Base-by-base conservation (phyloP, 2,888 invertebrate genomes). In the Drosophila eohydei region DNA sequence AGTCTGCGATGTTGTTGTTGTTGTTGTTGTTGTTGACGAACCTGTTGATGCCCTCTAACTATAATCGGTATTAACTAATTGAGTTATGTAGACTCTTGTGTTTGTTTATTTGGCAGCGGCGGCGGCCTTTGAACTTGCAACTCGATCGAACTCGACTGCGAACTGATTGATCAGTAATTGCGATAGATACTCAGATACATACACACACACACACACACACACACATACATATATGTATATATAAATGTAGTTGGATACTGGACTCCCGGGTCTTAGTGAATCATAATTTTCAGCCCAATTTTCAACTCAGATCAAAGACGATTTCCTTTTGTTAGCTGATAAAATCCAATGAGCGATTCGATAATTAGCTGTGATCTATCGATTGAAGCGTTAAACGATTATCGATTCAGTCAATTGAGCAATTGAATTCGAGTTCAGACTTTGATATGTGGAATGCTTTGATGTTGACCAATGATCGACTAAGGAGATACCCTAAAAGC, bases 141-240 rank as follows among this genome's bases (percentile, higher is more conserved):
- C 79, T 72, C 80, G 66, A 85, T 80, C 75, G 85, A 76, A 68
- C 69, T 74, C 59, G 69, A 71, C 81, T 87, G 89, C 32, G 80
- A 89, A 74, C 65, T 81, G 85, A 87, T 52, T 64, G 50, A 81
- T 78, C 72, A 34, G 62, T 38, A 51, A 51, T 58, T 62, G 62
- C 66, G 11, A 44, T 59, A 6, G 34, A 16, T 7, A 32, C 0
- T 21, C 0, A 50, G 0, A 16, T 2, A 21, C 7, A 34, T 11
- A 1, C 6, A 32, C 1, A 30, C 0, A 28, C 0, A n/a, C 1
- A 30, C 0, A 28, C 0, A n/a, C 12, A 0, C 34, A 71, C 6
- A n/a, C 3, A 43, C 12, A 43, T 21, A 11, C 3, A 12, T 21
- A 21, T 1, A 11, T 21, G 2, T 21, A 21, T 21, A 2, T 26